A percentile compares a stretch with the other conserved stretches of the same genome.
These are phyloP conservation scores for Gallinago undulata DNA, from an alignment of 2,113 vertebrate species.

Conservation along the genomic window DNA sequence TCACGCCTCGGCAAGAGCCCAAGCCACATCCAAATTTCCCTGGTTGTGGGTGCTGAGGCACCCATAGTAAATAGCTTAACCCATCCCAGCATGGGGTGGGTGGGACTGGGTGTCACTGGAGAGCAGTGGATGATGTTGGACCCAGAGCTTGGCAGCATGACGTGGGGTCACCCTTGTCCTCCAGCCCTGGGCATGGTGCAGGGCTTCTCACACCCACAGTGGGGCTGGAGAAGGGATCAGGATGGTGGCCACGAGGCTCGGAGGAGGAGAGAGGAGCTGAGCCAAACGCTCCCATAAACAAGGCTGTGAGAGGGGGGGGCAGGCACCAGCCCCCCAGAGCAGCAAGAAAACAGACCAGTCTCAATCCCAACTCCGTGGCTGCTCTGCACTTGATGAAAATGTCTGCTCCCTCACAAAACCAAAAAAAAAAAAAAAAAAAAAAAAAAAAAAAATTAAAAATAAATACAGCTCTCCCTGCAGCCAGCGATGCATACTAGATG, in stretches of 20 bases:
- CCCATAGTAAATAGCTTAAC: background rate
- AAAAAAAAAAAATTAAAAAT: background rate
- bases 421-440: background rate
- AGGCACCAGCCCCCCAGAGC: accelerated
- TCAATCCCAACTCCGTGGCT: background rate
- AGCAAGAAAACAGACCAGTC: background rate
- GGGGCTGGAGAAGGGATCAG: background rate
- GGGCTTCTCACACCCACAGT: accelerated
- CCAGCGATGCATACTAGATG: slow-evolving; percentile 47
- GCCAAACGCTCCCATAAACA: background rate
- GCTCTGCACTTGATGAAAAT: background rate
- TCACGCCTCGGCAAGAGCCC: accelerated
- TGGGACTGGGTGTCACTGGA: background rate
- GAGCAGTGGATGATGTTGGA: background rate
- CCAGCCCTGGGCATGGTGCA: accelerated
- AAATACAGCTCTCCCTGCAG: slow-evolving; percentile 3
- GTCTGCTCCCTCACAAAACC: background rate
- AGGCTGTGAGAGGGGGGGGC: background rate
- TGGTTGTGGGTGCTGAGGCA: background rate
- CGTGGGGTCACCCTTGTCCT: background rate
- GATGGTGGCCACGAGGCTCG: accelerated
- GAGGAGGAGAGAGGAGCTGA: background rate
- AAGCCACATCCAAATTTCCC: accelerated
- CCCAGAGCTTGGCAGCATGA: accelerated
- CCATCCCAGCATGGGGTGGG: background rate